Percentiles rank a stretch among this genome's conserved stretches.
Evolutionary conservation across 1,140 invertebrate genomes (phyloP).

Genomic region (Cephus cinctus): DNA sequence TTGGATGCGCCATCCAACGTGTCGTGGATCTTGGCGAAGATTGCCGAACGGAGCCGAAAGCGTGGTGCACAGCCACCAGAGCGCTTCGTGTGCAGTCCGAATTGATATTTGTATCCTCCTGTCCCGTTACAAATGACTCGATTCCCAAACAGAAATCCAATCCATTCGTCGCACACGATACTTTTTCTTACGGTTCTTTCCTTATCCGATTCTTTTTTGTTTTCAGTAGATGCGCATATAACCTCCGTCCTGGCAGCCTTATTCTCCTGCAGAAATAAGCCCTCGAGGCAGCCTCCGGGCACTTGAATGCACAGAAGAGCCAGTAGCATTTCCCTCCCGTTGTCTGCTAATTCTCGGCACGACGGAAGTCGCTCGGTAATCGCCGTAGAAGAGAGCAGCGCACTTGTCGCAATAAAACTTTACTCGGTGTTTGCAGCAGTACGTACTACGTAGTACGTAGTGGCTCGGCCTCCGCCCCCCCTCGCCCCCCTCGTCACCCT

Average conservation of each 20-base stretch:
- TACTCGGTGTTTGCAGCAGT: constrained; percentile 15
- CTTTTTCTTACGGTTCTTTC: no score
- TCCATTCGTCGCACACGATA: no score
- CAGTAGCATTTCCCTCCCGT: constrained; percentile 2
- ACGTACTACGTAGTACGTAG: neutral
- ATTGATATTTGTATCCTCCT: constrained; percentile 2
- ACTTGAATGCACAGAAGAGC: neutral
- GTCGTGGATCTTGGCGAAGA: neutral
- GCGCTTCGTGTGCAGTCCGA: neutral
- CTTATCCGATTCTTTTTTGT: no score
- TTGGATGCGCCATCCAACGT: neutral
- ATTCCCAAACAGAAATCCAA: no score
- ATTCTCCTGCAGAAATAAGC: neutral
- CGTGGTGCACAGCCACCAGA: neutral
- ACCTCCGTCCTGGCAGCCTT: no score
- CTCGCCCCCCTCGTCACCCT: constrained; percentile 16
- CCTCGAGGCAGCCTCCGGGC: neutral
- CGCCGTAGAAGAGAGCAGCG: constrained; percentile 46
- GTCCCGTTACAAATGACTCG: neutral
- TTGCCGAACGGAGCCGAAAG: neutral
- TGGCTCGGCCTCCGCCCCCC: constrained; percentile 7
- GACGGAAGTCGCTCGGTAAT: constrained; percentile 2
- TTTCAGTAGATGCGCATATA: no score
- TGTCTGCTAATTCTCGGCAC: constrained; percentile 7
- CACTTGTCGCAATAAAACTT: constrained; percentile 51